phyloP scores from a whole-genome alignment of 2,797 vertebrate genomes.

The Poecile montanus region DNA sequence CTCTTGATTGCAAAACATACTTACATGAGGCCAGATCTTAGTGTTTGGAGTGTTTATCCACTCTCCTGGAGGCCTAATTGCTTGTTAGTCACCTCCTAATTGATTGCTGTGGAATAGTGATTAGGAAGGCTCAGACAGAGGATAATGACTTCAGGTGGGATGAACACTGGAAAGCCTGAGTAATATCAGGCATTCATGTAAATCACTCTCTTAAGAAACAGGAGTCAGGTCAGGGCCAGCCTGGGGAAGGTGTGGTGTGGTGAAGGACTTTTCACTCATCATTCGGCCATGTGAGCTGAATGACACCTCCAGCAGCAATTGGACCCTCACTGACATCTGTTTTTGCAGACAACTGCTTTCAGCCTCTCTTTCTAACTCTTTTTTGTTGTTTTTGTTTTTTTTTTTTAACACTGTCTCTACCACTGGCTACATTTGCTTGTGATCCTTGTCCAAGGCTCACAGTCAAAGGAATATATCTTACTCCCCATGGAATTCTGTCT shows the following conservation, averaged over 20 bases:
- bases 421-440: fast-evolving
- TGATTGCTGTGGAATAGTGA: background rate
- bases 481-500: background rate
- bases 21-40: background rate
- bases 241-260: background rate
- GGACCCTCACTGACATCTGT: background rate
- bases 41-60: conserved; percentile 8
- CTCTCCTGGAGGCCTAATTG: conserved; percentile 1
- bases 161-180: background rate
- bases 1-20: background rate
- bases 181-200: background rate
- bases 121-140: background rate
- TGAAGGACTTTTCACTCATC: background rate
- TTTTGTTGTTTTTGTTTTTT: fast-evolving
- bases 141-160: background rate
- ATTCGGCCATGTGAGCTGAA: background rate
- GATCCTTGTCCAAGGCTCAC: background rate
- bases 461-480: background rate
- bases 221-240: background rate
- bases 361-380: background rate
- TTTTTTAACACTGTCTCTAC: background rate
- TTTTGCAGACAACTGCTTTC: background rate
- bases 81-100: conserved; percentile 37
- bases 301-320: background rate
- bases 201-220: background rate